Evolutionary conservation across 1,140 invertebrate genomes (phyloP).

Genomic region (Alviniconcha marisindica): DNA sequence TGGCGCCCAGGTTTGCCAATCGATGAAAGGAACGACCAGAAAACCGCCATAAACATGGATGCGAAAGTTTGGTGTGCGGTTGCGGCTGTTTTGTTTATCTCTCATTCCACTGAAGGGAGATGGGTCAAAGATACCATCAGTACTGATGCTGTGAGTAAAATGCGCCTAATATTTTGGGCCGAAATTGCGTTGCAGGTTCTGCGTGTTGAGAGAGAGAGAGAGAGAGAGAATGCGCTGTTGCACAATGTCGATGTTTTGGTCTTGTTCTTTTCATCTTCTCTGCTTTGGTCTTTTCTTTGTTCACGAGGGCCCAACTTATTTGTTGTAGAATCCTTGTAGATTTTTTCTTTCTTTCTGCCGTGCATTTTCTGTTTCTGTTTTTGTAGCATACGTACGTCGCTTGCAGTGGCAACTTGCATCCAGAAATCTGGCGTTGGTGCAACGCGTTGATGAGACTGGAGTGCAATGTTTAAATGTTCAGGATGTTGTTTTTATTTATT

Average conservation of each 20-base stretch:
- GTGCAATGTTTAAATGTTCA: too few species aligned
- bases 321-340: background rate
- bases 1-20: background rate
- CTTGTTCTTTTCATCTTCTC: background rate
- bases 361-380: too few species aligned
- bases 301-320: background rate
- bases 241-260: background rate
- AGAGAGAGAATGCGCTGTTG: background rate
- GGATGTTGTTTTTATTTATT: too few species aligned
- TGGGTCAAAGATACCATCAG: background rate
- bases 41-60: background rate
- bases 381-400: too few species aligned
- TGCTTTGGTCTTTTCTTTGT: background rate
- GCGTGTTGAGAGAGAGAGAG: background rate
- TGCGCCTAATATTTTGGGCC: too few species aligned
- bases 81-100: background rate
- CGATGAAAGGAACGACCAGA: background rate
- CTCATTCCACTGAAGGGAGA: background rate
- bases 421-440: too few species aligned
- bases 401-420: too few species aligned
- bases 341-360: too few species aligned
- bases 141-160: background rate
- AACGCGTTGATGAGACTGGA: too few species aligned
- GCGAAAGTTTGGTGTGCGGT: background rate
- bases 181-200: background rate